A percentile compares a stretch with the other conserved stretches of the same genome.
Evolutionary conservation across 2,888 invertebrate genomes (phyloP).

Genomic region (Apoda limacodes): DNA sequence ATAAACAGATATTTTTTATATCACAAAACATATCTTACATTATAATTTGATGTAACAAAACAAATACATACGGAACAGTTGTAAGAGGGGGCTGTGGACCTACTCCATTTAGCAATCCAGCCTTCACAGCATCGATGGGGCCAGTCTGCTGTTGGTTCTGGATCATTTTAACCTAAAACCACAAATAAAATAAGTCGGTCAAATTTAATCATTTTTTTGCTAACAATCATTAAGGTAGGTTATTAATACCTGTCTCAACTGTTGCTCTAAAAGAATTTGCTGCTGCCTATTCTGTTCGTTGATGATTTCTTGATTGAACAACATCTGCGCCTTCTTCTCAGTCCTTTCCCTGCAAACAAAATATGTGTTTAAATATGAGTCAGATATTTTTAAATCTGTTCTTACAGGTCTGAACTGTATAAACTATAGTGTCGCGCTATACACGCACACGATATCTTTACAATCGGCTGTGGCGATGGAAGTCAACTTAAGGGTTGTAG

Average conservation of each 20-base stretch:
- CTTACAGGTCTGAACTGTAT: slow-evolving; percentile 3
- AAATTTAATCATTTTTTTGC: background rate
- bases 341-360: slow-evolving; percentile 62
- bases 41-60: background rate
- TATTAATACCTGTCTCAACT: slow-evolving; percentile 62
- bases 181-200: background rate
- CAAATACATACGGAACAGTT: slow-evolving; percentile 48
- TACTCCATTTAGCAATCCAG: slow-evolving; percentile 53
- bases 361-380: slow-evolving; percentile 1
- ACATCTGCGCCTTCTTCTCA: slow-evolving; percentile 71
- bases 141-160: slow-evolving; percentile 56
- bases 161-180: slow-evolving; percentile 54
- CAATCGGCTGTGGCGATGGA: too few species aligned
- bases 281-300: slow-evolving; percentile 64
- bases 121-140: slow-evolving; percentile 46
- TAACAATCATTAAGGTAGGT: background rate
- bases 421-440: slow-evolving; percentile 13
- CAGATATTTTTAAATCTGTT: slow-evolving; percentile 1
- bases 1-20: background rate
- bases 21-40: background rate
- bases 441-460: too few species aligned
- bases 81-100: slow-evolving; percentile 39
- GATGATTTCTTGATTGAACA: slow-evolving; percentile 71
- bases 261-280: slow-evolving; percentile 55
- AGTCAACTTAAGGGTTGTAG: slow-evolving; percentile 18